These are phyloP conservation scores for Drosophila nigritarsus DNA, from an alignment of 2,888 invertebrate genomes.

Conservation along the genomic window DNA sequence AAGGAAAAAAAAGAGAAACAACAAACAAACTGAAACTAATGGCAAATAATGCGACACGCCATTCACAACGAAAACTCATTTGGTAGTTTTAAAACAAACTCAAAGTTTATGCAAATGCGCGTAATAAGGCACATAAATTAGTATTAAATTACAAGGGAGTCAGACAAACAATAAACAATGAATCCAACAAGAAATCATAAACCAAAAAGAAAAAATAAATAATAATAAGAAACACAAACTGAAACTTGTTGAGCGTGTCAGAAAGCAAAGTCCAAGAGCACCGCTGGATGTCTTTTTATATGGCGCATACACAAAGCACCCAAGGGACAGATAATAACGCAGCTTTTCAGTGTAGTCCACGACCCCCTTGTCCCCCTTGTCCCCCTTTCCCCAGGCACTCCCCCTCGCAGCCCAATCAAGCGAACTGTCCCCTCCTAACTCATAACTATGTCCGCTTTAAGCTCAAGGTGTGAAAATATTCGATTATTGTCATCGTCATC, in stretches of 20 bases:
- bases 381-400: slow-evolving; percentile 5
- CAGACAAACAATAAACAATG: slow-evolving; percentile 46
- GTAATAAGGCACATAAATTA: slow-evolving; percentile 80
- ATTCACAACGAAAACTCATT: slow-evolving; percentile 51
- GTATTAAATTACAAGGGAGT: slow-evolving; percentile 73
- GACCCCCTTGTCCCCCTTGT: not conserved
- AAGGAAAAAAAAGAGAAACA: not conserved
- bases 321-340: slow-evolving; percentile 57
- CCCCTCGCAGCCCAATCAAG: slow-evolving; percentile 21
- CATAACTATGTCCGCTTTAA: slow-evolving; percentile 65
- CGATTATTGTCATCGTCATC: slow-evolving; percentile 79
- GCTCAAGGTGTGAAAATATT: slow-evolving; percentile 83
- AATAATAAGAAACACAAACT: slow-evolving; percentile 9
- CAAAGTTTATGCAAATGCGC: slow-evolving; percentile 68
- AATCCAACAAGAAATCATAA: slow-evolving; percentile 26
- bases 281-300: slow-evolving; percentile 64
- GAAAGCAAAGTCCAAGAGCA: slow-evolving; percentile 32
- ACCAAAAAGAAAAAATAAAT: slow-evolving; percentile 18
- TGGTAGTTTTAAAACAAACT: slow-evolving; percentile 39
- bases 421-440: slow-evolving; percentile 18
- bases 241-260: slow-evolving; percentile 67
- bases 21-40: slow-evolving; percentile 12
- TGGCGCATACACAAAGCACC: slow-evolving; percentile 52
- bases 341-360: slow-evolving; percentile 46
- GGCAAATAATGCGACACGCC: slow-evolving; percentile 54